A percentile compares a stretch with the other conserved stretches of the same genome.
These are phyloP conservation scores for Volucella bombylans DNA, from an alignment of 2,888 invertebrate species.

Conservation along the genomic window DNA sequence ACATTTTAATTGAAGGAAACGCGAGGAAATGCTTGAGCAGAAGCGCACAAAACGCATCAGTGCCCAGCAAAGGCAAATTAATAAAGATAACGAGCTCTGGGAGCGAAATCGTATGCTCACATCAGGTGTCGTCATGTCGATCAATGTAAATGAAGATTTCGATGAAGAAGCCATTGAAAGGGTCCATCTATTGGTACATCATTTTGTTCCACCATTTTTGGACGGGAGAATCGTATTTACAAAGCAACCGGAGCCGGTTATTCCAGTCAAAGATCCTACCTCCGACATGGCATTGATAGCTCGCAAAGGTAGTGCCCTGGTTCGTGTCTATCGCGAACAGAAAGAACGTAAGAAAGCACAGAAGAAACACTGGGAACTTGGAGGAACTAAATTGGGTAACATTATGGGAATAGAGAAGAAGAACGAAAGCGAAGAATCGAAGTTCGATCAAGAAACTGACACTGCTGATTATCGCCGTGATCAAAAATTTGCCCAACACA, in stretches of 20 bases:
- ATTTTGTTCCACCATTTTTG: slow-evolving; percentile 98
- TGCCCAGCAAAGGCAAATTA: slow-evolving; percentile 97
- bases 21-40: slow-evolving; percentile 95
- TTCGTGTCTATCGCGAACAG: slow-evolving; percentile 95
- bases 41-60: slow-evolving; percentile 95
- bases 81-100: slow-evolving; percentile 99
- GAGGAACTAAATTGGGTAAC: slow-evolving; percentile 93
- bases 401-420: slow-evolving; percentile 96
- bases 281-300: slow-evolving; percentile 98
- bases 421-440: slow-evolving; percentile 89
- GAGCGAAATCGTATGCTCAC: slow-evolving; percentile 98
- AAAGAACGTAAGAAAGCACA: slow-evolving; percentile 98
- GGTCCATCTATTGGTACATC: slow-evolving; percentile 97
- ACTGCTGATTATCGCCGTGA: slow-evolving; percentile 94
- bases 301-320: slow-evolving; percentile 95
- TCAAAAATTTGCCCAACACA: slow-evolving; percentile 98
- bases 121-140: slow-evolving; percentile 94
- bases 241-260: slow-evolving; percentile 99
- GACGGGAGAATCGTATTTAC: slow-evolving; percentile 99
- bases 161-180: slow-evolving; percentile 97
- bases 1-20: slow-evolving; percentile 84
- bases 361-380: slow-evolving; percentile 99
- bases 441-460: slow-evolving; percentile 86
- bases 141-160: slow-evolving; percentile 94
- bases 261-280: slow-evolving; percentile 97